Evolutionary conservation across 2,888 invertebrate species (phyloP).

Genomic region (Operophtera brumata): DNA sequence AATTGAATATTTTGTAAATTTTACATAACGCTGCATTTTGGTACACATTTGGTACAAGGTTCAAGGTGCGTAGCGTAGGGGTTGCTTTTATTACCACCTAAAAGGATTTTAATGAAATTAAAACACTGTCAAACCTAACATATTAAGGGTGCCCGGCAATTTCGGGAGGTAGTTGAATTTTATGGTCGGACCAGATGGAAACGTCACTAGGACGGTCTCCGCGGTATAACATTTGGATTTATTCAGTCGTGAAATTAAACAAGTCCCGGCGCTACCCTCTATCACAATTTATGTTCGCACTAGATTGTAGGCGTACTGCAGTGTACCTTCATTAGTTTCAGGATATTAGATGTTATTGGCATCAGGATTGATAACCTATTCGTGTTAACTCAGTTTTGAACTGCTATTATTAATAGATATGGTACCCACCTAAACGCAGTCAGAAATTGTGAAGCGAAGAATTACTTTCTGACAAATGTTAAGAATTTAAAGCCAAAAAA

Average conservation of each 20-base stretch:
- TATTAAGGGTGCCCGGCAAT: slow-evolving; percentile 31
- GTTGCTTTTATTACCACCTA: slow-evolving; percentile 1
- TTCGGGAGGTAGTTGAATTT: slow-evolving; percentile 55
- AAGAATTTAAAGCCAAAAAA: no score
- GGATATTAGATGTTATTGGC: slow-evolving; percentile 19
- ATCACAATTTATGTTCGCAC: slow-evolving; percentile 77
- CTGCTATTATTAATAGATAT: not conserved
- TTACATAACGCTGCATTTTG: no score
- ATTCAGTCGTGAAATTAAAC: slow-evolving; percentile 80
- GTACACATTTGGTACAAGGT: not conserved
- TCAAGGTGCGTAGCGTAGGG: not conserved
- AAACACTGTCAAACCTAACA: slow-evolving; percentile 20
- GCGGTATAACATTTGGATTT: slow-evolving; percentile 75
- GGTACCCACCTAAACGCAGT: no score
- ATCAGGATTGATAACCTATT: slow-evolving; percentile 6
- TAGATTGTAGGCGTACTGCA: slow-evolving; percentile 65
- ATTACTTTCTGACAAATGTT: no score
- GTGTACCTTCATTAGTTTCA: slow-evolving; percentile 65
- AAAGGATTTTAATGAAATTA: slow-evolving; percentile 22
- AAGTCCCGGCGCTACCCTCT: slow-evolving; percentile 68
- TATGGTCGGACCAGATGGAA: slow-evolving; percentile 62
- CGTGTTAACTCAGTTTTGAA: not conserved
- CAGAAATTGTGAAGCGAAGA: no score
- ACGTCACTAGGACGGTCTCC: slow-evolving; percentile 53
- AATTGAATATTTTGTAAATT: no score